A percentile compares a stretch with the other conserved stretches of the same genome.
Conservation (phyloP, 2,113 vertebrate species). For the Ailurus styani region DNA sequence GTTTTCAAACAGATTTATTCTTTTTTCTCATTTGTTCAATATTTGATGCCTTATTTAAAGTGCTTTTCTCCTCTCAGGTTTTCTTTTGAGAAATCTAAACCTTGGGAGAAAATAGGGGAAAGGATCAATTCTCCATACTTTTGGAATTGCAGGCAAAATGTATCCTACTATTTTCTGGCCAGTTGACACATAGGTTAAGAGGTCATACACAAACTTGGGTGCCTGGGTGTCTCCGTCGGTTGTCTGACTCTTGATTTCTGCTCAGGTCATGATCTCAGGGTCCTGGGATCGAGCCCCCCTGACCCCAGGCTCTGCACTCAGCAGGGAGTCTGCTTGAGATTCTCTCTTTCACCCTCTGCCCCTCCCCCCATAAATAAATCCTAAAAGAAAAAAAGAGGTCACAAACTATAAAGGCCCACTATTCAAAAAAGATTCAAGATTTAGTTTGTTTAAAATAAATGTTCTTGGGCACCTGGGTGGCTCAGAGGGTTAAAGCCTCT, state of each 20-base stretch:
- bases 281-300: neutral
- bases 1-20: constrained; percentile 66
- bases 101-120: rapidly evolving
- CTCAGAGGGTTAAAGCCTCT: too few relatives aligned
- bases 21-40: constrained; percentile 44
- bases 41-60: constrained; percentile 35
- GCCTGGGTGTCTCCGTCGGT: neutral
- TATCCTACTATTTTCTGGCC: neutral
- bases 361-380: neutral
- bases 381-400: neutral
- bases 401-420: too few relatives aligned
- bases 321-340: neutral
- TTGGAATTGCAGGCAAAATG: neutral
- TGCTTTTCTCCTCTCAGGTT: neutral
- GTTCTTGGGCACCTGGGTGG: too few relatives aligned
- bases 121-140: neutral
- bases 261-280: neutral
- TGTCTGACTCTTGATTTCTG: neutral
- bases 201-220: neutral
- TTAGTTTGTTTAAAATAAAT: neutral
- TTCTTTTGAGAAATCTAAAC: neutral
- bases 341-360: neutral
- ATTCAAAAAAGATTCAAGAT: neutral
- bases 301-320: neutral
- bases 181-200: neutral